Conservation (phyloP, 2,113 vertebrate species). For the Dolichallabes microphthalmus region DNA sequence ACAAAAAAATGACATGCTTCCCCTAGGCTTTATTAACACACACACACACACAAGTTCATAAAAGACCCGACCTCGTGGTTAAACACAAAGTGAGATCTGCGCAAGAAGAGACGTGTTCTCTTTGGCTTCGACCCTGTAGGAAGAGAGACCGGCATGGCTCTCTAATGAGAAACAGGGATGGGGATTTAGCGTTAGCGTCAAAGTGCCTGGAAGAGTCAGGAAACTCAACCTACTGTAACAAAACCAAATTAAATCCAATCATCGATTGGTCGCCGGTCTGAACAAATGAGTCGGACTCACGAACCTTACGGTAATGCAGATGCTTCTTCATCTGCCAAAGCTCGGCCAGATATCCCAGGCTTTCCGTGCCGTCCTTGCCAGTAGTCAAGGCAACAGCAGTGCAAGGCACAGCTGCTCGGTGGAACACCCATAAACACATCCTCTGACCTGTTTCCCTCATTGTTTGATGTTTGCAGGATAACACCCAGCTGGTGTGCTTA, state of each 20-base stretch:
- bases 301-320: slow-evolving; percentile 38
- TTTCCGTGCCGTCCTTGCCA: slow-evolving; percentile 35
- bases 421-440: slow-evolving; percentile 49
- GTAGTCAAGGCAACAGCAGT: slow-evolving; percentile 49
- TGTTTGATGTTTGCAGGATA: slow-evolving; percentile 47
- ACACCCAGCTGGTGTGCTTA: slow-evolving; percentile 70
- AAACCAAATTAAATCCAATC: slow-evolving; percentile 50
- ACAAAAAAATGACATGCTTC: slow-evolving; percentile 56
- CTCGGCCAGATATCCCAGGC: background rate
- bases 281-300: slow-evolving; percentile 47
- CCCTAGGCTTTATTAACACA: slow-evolving; percentile 48
- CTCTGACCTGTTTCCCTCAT: slow-evolving; percentile 29
- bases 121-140: slow-evolving; percentile 25
- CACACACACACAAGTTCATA: slow-evolving; percentile 29
- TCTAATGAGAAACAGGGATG: slow-evolving; percentile 42
- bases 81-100: slow-evolving; percentile 32
- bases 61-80: slow-evolving; percentile 26
- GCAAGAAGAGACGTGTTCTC: slow-evolving; percentile 15
- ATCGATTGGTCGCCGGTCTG: slow-evolving; percentile 36
- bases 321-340: slow-evolving; percentile 36
- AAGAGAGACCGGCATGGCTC: slow-evolving; percentile 19
- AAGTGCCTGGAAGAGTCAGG: slow-evolving; percentile 21
- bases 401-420: slow-evolving; percentile 47
- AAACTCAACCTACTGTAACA: slow-evolving; percentile 37
- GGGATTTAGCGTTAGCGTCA: slow-evolving; percentile 28